A percentile compares a stretch with the other conserved stretches of the same genome.
These are phyloP conservation scores for Clarias batrachus DNA, from an alignment of 2,113 vertebrate genomes.

Conservation along the genomic window DNA sequence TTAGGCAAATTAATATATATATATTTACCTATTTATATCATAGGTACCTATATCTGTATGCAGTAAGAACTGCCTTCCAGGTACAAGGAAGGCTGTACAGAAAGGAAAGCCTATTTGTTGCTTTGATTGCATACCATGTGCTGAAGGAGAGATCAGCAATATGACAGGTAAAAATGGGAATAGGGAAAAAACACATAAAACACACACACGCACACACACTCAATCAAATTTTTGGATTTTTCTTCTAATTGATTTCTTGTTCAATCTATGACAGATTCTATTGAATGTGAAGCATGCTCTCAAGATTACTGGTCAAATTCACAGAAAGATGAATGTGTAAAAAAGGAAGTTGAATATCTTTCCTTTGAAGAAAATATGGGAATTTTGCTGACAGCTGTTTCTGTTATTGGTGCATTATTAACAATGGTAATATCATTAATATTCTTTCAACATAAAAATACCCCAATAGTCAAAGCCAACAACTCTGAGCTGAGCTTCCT, in stretches of 20 bases:
- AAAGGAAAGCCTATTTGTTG: slow-evolving; percentile 22
- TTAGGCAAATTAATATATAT: too few species aligned
- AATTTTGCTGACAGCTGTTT: slow-evolving; percentile 59
- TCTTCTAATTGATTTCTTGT: too few species aligned
- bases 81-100: slow-evolving; percentile 23
- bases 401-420: slow-evolving; percentile 68
- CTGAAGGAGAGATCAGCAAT: slow-evolving; percentile 21
- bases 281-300: slow-evolving; percentile 68
- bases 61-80: slow-evolving; percentile 25
- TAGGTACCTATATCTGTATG: slow-evolving; percentile 17
- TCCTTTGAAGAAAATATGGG: slow-evolving; percentile 68
- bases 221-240: too few species aligned
- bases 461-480: slow-evolving; percentile 72
- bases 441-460: slow-evolving; percentile 71
- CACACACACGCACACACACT: too few species aligned
- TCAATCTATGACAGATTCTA: slow-evolving; percentile 61
- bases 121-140: slow-evolving; percentile 29
- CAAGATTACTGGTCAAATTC: slow-evolving; percentile 68
- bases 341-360: slow-evolving; percentile 70
- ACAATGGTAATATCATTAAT: slow-evolving; percentile 62
- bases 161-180: slow-evolving; percentile 19
- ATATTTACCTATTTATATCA: too few species aligned
- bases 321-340: slow-evolving; percentile 65
- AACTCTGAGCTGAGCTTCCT: slow-evolving; percentile 77
- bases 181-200: background rate